Base-by-base conservation (phyloP, 2,888 invertebrate genomes). In the Drosophila mercatorum region DNA sequence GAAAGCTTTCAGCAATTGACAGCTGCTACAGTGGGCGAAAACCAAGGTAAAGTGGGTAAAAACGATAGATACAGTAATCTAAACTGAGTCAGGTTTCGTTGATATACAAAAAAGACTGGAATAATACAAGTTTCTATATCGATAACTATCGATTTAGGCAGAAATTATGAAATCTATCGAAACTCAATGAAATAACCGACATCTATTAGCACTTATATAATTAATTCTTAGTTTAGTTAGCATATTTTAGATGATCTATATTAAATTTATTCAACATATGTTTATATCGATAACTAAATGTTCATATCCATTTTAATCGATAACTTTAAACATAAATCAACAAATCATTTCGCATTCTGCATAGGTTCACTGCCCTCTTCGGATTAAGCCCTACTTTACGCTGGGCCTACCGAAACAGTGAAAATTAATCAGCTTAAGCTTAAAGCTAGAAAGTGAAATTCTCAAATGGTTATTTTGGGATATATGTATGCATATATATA, bases 1-100 rank as follows among this genome's bases (percentile, higher is more conserved):
- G 84, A 83, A 83, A 88, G 83, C 87, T 63, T 69, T 52, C 36
- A 62, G 66, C 83, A 88, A 80, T 74, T 61, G 58, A 53, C 52
- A 44, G 68, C 58, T 28, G 2, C 5, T 36, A 87, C 88, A 79
- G 58, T 87, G 81, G 81, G 17, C 12, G 0, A 4, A 8, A 64
- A 34, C 17, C 34, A 0, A 5, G 26, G 22, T 28, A 14, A n/a
- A 2, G 0, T 2, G 31, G 5, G 0, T 6, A n/a, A 6, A 49
- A 49, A 49, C n/a, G 31, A 1, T 34, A 2, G 17, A 49, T 3
- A 11, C 3, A 28, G 28, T 28, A 28, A 28, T 28, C 28, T 4
- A 28, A 28, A 28, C 28, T 28, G 28, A 28, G 28, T 28, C 28
- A 4, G 28, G 28, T 28, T 36, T 36, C 8, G 34, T 36, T 36